phyloP scores from a whole-genome alignment of 2,888 invertebrate genomes.

The Netelia fuscicornis region DNA sequence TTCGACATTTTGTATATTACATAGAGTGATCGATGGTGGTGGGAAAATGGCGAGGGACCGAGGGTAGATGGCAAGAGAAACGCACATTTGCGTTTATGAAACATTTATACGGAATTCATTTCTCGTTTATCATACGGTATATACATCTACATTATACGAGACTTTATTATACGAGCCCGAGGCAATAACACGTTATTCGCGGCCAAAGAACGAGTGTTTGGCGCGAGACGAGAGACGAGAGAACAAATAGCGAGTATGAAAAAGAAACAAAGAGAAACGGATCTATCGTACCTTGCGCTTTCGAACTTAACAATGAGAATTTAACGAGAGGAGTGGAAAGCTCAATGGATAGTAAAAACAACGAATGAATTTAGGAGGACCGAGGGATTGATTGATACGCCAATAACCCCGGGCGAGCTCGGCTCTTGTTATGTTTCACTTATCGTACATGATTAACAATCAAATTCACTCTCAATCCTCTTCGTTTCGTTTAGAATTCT shows the following conservation, averaged over 20 bases:
- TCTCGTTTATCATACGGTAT: not conserved
- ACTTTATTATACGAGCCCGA: conserved; percentile 19
- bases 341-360: conserved; percentile 15
- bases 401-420: too few species aligned
- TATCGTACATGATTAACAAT: too few species aligned
- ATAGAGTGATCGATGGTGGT: too few species aligned
- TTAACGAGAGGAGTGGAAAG: conserved; percentile 54
- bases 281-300: conserved; percentile 8
- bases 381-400: too few species aligned
- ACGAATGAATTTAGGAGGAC: not conserved
- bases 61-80: too few species aligned
- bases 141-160: not conserved
- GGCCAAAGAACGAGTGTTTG: not conserved
- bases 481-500: too few species aligned
- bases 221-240: not conserved
- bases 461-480: too few species aligned
- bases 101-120: not conserved
- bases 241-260: conserved; percentile 10
- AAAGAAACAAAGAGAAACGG: conserved; percentile 20
- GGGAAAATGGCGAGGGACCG: too few species aligned
- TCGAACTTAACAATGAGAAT: conserved; percentile 56
- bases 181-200: conserved; percentile 20
- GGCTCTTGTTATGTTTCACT: too few species aligned
- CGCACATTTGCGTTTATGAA: too few species aligned
- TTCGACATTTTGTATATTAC: too few species aligned